A percentile compares a stretch with the other conserved stretches of the same genome.
phyloP scores from a whole-genome alignment of 2,797 vertebrate genomes.

The Hyperoplus lanceolatus region DNA sequence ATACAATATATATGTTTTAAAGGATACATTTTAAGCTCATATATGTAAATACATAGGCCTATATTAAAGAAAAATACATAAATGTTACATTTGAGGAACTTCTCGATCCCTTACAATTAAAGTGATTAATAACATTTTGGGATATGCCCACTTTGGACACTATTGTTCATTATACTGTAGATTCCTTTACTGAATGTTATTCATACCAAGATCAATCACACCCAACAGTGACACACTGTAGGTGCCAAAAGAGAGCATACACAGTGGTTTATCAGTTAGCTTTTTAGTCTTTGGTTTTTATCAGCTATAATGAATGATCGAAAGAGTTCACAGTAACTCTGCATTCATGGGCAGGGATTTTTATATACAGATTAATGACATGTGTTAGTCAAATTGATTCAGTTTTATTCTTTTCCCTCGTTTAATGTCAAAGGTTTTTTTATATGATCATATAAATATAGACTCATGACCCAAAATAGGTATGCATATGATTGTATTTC shows the following conservation, averaged over 20 bases:
- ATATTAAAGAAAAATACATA: not conserved
- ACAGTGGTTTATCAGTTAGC: not conserved
- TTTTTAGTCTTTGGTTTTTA: not conserved
- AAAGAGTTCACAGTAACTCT: not conserved
- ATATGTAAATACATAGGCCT: no score
- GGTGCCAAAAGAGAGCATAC: not conserved
- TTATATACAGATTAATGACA: no score
- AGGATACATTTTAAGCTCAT: no score
- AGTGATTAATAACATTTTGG: not conserved
- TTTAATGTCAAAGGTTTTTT: constrained; percentile 6
- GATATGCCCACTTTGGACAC: not conserved
- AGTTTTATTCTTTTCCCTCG: not conserved
- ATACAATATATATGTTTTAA: not conserved
- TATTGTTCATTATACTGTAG: not conserved
- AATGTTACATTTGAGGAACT: not conserved
- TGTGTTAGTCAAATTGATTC: not conserved
- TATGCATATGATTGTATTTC: not conserved
- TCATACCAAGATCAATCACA: not conserved
- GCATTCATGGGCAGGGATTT: not conserved
- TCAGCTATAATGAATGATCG: not conserved
- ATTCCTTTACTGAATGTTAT: not conserved
- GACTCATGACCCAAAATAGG: not conserved
- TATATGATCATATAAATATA: not conserved
- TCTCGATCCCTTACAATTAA: not conserved
- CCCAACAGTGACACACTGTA: not conserved